Percentiles rank a stretch among this genome's conserved stretches.
phyloP scores from a whole-genome alignment of 2,113 vertebrate species.

The Marmota flaviventris region DNA sequence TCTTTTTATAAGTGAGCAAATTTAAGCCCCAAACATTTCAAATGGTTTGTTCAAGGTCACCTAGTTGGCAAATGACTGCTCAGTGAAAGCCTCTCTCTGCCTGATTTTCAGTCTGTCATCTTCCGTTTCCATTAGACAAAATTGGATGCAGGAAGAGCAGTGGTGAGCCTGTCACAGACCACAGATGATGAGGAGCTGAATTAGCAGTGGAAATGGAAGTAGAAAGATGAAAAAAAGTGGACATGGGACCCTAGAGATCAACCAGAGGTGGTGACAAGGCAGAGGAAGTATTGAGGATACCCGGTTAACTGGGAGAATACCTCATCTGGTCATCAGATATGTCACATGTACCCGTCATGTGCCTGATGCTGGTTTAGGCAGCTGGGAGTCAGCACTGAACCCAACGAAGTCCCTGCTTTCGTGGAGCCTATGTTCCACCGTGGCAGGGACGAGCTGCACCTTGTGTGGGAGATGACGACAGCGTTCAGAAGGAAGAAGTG shows the following conservation, averaged over 20 bases:
- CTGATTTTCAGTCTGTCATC: conserved; percentile 14
- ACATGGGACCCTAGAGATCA: not conserved
- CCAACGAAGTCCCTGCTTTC: conserved; percentile 6
- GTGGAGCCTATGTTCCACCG: not conserved
- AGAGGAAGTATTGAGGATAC: not conserved
- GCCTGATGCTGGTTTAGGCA: not conserved
- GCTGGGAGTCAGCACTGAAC: not conserved
- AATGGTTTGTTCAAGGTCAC: conserved; percentile 42
- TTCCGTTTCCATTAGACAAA: conserved; percentile 39
- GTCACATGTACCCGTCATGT: not conserved
- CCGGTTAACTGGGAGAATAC: not conserved
- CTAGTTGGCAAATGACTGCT: not conserved
- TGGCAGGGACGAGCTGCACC: not conserved
- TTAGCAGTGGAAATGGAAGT: not conserved
- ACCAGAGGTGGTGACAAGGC: not conserved
- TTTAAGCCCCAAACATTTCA: conserved; percentile 11
- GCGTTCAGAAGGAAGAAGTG: not conserved
- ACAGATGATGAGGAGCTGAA: not conserved
- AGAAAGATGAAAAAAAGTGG: not conserved
- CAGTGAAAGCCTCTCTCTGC: not conserved
- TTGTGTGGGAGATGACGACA: not conserved
- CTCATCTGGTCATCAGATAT: not conserved
- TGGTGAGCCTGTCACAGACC: not conserved
- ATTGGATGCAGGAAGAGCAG: not conserved
- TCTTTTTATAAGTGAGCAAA: not conserved